Evolutionary conservation across 1,140 invertebrate genomes (phyloP).

Genomic region (Drosophila parabipectinata): DNA sequence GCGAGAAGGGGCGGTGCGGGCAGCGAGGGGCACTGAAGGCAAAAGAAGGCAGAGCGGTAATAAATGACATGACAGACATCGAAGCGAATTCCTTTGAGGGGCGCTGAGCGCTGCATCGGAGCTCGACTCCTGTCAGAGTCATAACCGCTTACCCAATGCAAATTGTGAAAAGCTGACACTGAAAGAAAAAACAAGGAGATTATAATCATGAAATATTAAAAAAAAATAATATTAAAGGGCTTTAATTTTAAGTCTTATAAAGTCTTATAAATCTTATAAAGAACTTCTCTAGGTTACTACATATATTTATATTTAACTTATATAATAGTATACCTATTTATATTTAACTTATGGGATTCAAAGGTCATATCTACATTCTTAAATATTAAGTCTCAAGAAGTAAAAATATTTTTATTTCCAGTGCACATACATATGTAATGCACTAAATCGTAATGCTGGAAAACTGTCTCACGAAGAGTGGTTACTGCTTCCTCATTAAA

Average conservation of each 20-base stretch:
- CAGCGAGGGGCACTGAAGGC: background rate
- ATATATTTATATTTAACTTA: too few relatives aligned
- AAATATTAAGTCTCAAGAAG: too few relatives aligned
- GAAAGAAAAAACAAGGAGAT: background rate
- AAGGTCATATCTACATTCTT: too few relatives aligned
- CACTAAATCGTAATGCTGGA: constrained; percentile 7
- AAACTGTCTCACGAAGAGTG: constrained; percentile 14
- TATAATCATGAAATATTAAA: background rate
- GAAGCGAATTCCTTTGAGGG: constrained; percentile 67
- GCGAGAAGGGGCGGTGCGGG: background rate
- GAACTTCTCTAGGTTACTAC: too few relatives aligned
- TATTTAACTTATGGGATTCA: too few relatives aligned
- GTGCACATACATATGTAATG: constrained; percentile 22
- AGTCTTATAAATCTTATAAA: too few relatives aligned
- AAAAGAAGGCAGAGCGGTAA: constrained; percentile 45
- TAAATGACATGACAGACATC: constrained; percentile 77
- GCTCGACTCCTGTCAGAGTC: constrained; percentile 44
- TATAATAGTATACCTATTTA: too few relatives aligned
- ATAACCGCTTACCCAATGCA: constrained; percentile 75
- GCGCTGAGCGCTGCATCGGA: constrained; percentile 45
- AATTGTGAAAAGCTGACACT: constrained; percentile 39
- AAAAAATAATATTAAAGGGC: background rate
- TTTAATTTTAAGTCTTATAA: too few relatives aligned
- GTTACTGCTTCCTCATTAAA: constrained; percentile 72
- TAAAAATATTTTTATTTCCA: background rate